Evolutionary conservation across 2,797 vertebrate species (phyloP), one percentile per base, ranked within the genome.

Genomic region (Phyllotis vaccarum): DNA sequence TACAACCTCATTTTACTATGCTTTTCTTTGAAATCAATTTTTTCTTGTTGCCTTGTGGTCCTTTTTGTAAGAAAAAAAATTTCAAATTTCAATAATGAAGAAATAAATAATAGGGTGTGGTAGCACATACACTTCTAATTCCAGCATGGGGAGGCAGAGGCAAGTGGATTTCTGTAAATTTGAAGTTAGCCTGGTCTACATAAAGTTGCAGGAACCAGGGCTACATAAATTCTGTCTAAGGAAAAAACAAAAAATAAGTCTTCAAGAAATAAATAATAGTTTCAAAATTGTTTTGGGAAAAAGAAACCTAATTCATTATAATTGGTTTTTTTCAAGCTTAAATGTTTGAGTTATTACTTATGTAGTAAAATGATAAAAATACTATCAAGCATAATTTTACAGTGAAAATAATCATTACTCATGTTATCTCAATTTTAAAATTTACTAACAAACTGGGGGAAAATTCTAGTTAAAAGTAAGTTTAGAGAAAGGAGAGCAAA

Each of bases 321-420:
- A 81, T 98, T 98, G 98, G 97, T 96, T 97, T 96, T 96, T 97
- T 97, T 97, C 97, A 98, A 98, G 96, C 97, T 98, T 98, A 96
- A 98, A 98, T 96, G 89, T 76, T 87, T 98, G 94, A 98, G 98
- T 98, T 98, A 98, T 95, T 97, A 96, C 98, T 98, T 98, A 98
- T 97, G 96, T 97, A 96, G 97, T 95, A 97, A 98, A 98, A 79
- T 49, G 90, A 98, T 95, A 93, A 98, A 97, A 98, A 98, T 5
- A 98, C 98, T 78, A 56, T 79, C 1, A 98, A 98, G 96, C 95
- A 98, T 96, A 97, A 97, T 93, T 90, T 98, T 91, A 95, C 95
- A 93, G 97, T 94, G 94, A 98, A 95, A 95, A 98, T 95, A 97
- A 94, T 97, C 98, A 98, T 98, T 98, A 97, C 72, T 66, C 58